These are phyloP conservation scores for Nannobrachium achirus DNA, from an alignment of 2,113 vertebrate genomes.

Conservation along the genomic window DNA sequence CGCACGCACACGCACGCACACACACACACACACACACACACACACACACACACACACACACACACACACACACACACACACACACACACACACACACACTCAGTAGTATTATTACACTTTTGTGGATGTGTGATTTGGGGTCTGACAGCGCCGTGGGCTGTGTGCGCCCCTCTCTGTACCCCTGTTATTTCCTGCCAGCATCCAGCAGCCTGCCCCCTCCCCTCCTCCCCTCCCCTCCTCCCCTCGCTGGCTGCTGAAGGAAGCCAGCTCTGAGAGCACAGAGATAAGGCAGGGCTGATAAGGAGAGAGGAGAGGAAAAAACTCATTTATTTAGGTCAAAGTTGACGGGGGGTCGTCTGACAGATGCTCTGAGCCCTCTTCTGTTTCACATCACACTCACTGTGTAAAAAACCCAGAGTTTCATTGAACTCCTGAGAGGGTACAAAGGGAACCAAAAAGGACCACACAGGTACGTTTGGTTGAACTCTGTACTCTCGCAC, in stretches of 20 bases:
- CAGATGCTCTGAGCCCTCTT: too few species aligned
- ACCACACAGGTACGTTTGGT: too few species aligned
- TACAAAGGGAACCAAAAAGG: too few species aligned
- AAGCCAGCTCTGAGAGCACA: slow-evolving; percentile 13
- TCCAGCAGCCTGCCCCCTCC: slow-evolving; percentile 20
- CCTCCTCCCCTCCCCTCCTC: not conserved
- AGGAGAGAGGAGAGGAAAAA: not conserved
- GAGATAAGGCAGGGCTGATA: slow-evolving; percentile 35
- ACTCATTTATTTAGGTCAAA: slow-evolving; percentile 34
- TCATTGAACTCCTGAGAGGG: too few species aligned
- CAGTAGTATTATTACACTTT: too few species aligned
- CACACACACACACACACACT: not conserved
- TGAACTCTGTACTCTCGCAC: too few species aligned
- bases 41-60: not conserved
- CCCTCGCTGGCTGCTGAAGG: slow-evolving; percentile 43
- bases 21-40: not conserved
- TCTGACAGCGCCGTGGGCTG: slow-evolving; percentile 20
- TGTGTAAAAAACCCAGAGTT: too few species aligned
- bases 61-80: not conserved
- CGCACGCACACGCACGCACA: too few species aligned
- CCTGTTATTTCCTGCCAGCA: slow-evolving; percentile 58
- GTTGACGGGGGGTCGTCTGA: not conserved
- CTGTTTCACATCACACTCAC: too few species aligned
- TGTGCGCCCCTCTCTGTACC: slow-evolving; percentile 23
- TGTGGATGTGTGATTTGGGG: slow-evolving; percentile 39